Evolutionary conservation across 2,797 vertebrate genomes (phyloP).

Genomic region (Nannoperca australis): DNA sequence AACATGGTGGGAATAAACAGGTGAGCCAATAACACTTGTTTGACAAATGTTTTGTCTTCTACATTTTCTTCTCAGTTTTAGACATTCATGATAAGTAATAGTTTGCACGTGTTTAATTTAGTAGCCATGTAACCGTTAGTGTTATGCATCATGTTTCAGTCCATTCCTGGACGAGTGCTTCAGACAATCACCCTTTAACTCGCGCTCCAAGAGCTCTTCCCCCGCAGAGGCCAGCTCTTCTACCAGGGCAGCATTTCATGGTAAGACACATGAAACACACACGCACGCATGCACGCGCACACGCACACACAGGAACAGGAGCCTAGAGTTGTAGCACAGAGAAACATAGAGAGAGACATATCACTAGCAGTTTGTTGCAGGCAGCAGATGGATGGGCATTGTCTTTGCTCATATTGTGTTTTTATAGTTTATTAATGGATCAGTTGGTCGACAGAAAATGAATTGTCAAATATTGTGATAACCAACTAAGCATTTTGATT

Average conservation of each 20-base stretch:
- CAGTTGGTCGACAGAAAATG: background rate
- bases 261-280: slow-evolving; percentile 79
- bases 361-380: slow-evolving; percentile 12
- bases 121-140: slow-evolving; percentile 30
- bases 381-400: background rate
- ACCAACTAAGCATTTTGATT: background rate
- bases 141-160: slow-evolving; percentile 80
- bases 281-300: background rate
- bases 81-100: background rate
- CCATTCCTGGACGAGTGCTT: slow-evolving; percentile 97
- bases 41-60: background rate
- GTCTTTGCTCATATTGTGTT: background rate
- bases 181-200: slow-evolving; percentile 99
- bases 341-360: background rate
- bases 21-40: slow-evolving; percentile 79
- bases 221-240: slow-evolving; percentile 91
- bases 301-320: slow-evolving; percentile 3
- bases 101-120: slow-evolving; percentile 9
- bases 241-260: slow-evolving; percentile 88
- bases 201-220: slow-evolving; percentile 94
- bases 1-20: slow-evolving; percentile 92
- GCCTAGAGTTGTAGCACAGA: background rate
- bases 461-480: background rate
- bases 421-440: background rate
- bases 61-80: slow-evolving; percentile 13